phyloP scores from a whole-genome alignment of 1,140 invertebrate genomes.

The Drosophila serrata region DNA sequence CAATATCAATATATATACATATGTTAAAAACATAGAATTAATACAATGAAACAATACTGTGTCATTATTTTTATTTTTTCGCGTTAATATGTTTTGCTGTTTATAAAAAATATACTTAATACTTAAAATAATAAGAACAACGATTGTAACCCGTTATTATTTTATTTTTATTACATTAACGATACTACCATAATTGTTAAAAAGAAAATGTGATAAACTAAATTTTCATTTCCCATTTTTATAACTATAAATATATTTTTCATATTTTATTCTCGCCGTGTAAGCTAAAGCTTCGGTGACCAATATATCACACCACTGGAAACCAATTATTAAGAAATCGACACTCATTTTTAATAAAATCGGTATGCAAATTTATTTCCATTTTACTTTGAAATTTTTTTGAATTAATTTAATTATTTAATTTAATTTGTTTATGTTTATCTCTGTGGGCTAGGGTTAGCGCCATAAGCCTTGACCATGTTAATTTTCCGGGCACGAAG shows the following conservation, averaged over 20 bases:
- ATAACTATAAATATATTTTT: background rate
- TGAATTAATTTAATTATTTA: conserved; percentile 69
- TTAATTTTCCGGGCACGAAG: conserved; percentile 62
- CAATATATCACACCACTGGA: conserved; percentile 19
- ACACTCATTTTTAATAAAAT: conserved; percentile 16
- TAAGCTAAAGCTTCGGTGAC: conserved; percentile 3
- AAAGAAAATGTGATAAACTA: too few relatives aligned
- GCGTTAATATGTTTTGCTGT: too few relatives aligned
- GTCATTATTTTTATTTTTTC: too few relatives aligned
- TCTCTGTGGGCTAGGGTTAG: conserved; percentile 22
- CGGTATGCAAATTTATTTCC: conserved; percentile 30
- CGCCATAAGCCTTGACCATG: conserved; percentile 67
- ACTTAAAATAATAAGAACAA: too few relatives aligned
- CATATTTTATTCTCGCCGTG: conserved; percentile 1
- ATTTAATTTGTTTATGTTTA: conserved; percentile 44
- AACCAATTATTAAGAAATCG: conserved; percentile 30
- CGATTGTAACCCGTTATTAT: too few relatives aligned
- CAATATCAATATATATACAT: too few relatives aligned
- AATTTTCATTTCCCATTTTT: background rate
- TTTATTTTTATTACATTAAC: too few relatives aligned
- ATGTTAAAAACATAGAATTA: too few relatives aligned
- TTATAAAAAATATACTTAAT: too few relatives aligned
- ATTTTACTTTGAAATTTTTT: conserved; percentile 25
- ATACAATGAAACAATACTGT: too few relatives aligned
- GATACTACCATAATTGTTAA: too few relatives aligned